Evolutionary conservation across 2,888 invertebrate genomes (phyloP).

Genomic region (Philereme transversata): DNA sequence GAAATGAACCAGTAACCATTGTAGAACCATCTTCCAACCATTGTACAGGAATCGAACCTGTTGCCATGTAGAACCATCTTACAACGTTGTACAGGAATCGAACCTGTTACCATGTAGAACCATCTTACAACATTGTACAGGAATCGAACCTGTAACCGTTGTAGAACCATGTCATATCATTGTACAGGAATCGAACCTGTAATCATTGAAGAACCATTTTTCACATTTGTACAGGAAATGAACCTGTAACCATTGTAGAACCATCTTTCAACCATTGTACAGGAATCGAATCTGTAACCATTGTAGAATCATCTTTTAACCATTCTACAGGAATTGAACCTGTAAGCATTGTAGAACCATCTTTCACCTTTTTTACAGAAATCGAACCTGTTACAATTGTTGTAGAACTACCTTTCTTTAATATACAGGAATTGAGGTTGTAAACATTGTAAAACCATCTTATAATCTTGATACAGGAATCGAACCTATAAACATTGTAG

Average conservation of each 20-base stretch:
- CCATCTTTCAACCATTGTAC: background rate
- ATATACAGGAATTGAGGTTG: background rate
- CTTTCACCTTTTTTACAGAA: background rate
- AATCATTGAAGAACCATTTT: background rate
- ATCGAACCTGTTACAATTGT: background rate
- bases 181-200: background rate
- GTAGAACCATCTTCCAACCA: background rate
- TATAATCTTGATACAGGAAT: conserved; percentile 2
- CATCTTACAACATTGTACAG: background rate
- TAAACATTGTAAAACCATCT: background rate
- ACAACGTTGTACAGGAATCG: conserved; percentile 24
- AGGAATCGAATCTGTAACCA: conserved; percentile 9
- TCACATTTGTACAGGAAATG: conserved; percentile 3
- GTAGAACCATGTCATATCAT: background rate
- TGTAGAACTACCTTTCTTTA: background rate
- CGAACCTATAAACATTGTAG: background rate
- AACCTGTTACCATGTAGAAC: conserved; percentile 27
- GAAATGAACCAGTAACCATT: conserved; percentile 21
- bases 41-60: conserved; percentile 2
- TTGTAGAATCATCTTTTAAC: background rate
- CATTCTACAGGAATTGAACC: conserved; percentile 39
- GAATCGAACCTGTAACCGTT: conserved; percentile 10
- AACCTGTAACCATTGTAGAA: conserved; percentile 9
- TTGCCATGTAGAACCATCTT: conserved; percentile 6
- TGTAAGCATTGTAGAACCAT: background rate